Percentiles rank a stretch among this genome's conserved stretches.
Evolutionary conservation across 2,888 invertebrate genomes (phyloP).

Genomic region (Tipula helvola): DNA sequence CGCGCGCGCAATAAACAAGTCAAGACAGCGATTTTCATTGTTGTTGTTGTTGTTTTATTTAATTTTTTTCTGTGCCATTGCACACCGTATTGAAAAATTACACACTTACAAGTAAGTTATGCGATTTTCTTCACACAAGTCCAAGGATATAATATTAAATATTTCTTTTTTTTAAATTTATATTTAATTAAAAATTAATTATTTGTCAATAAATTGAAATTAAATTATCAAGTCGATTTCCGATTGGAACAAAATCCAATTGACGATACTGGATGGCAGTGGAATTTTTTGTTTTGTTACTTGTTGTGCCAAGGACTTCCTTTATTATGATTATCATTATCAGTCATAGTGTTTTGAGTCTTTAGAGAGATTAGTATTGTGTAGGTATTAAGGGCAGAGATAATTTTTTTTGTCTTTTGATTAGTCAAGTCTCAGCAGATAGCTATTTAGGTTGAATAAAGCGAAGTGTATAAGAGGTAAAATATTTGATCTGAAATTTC

Average conservation of each 20-base stretch:
- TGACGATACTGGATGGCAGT: neutral
- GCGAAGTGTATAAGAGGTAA: too few relatives aligned
- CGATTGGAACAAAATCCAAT: neutral
- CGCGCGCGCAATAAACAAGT: neutral
- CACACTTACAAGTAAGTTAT: neutral
- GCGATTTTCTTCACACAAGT: neutral
- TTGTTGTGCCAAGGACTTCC: neutral
- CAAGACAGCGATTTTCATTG: neutral
- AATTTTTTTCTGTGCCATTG: neutral
- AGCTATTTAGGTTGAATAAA: too few relatives aligned
- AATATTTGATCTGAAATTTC: too few relatives aligned
- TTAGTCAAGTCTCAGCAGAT: too few relatives aligned
- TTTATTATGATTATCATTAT: neutral
- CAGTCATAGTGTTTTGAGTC: too few relatives aligned
- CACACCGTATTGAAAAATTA: neutral
- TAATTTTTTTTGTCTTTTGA: too few relatives aligned
- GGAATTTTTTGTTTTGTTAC: neutral
- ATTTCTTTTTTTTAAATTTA: neutral
- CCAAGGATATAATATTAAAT: neutral
- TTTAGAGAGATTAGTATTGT: too few relatives aligned
- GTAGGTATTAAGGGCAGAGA: too few relatives aligned
- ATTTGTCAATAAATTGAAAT: neutral
- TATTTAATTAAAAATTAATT: neutral
- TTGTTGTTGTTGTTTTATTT: neutral
- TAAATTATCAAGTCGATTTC: neutral